Evolutionary conservation across 1,140 invertebrate species (phyloP).

Genomic region (Lethrus apterus): DNA sequence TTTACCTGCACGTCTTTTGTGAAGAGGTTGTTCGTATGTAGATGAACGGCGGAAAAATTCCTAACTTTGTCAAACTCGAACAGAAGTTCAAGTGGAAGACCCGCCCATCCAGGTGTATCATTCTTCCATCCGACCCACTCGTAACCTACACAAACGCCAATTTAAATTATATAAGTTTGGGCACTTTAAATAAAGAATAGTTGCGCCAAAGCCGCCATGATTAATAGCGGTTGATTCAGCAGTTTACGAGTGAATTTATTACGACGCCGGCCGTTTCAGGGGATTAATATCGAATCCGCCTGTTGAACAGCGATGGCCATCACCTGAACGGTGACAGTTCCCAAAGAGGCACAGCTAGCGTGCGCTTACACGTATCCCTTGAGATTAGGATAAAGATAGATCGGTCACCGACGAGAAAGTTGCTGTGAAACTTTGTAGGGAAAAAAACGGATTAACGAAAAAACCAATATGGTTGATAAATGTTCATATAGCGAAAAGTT

Average conservation of each 20-base stretch:
- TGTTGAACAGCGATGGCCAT: constrained; percentile 22
- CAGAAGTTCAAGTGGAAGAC: constrained; percentile 55
- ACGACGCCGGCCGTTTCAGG: constrained; percentile 18
- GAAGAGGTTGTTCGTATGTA: constrained; percentile 63
- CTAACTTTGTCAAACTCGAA: constrained; percentile 69
- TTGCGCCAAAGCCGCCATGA: constrained; percentile 11
- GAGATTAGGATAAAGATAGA: constrained; percentile 5
- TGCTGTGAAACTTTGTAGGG: constrained; percentile 5
- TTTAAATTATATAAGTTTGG: constrained; percentile 3
- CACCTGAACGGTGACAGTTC: constrained; percentile 20
- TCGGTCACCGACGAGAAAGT: constrained; percentile 2
- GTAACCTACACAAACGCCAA: constrained; percentile 50
- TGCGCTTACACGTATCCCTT: neutral
- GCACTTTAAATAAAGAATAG: constrained; percentile 6
- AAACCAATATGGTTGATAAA: no score
- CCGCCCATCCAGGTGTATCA: constrained; percentile 50
- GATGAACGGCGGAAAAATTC: constrained; percentile 66
- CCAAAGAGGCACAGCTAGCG: neutral
- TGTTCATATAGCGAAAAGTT: no score
- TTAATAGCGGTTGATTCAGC: constrained; percentile 25
- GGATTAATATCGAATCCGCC: constrained; percentile 23
- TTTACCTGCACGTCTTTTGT: constrained; percentile 58
- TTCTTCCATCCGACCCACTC: constrained; percentile 82
- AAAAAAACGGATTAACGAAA: no score
- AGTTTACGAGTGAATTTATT: constrained; percentile 22